Evolutionary conservation across 2,113 vertebrate species (phyloP).

Genomic region (Oostethus manadensis): DNA sequence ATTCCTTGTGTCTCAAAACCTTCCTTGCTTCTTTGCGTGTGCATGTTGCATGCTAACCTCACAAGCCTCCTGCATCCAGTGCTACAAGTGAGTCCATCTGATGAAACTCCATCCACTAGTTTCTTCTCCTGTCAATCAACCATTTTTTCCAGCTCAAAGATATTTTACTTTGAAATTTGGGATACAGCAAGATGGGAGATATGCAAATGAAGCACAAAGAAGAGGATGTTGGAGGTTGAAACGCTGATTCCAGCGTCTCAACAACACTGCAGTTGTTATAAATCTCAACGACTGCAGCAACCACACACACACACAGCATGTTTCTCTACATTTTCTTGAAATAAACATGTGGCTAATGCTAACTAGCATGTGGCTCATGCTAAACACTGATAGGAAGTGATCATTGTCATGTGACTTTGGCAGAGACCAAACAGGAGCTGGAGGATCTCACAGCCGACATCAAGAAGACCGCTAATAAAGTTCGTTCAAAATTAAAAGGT

Average conservation of each 20-base stretch:
- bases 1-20: not conserved
- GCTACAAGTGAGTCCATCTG: constrained; percentile 3
- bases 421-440: constrained; percentile 93
- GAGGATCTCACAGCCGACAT: constrained; percentile 95
- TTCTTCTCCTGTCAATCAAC: too few species aligned
- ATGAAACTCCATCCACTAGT: not conserved
- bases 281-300: constrained; percentile 56
- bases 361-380: not conserved
- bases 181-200: not conserved
- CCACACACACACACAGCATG: constrained; percentile 20
- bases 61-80: constrained; percentile 10
- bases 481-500: constrained; percentile 98
- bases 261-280: constrained; percentile 57
- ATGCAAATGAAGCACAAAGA: constrained; percentile 7
- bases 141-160: too few species aligned
- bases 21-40: not conserved
- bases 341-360: constrained; percentile 2
- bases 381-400: not conserved
- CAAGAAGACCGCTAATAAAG: constrained; percentile 97
- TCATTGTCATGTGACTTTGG: not conserved
- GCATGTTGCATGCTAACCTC: constrained; percentile 36
- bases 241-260: constrained; percentile 25
- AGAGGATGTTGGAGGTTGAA: constrained; percentile 26
- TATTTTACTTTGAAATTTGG: too few species aligned
- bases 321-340: constrained; percentile 7